phyloP scores from a whole-genome alignment of 2,797 vertebrate species.

The Lacerta bilineata region DNA sequence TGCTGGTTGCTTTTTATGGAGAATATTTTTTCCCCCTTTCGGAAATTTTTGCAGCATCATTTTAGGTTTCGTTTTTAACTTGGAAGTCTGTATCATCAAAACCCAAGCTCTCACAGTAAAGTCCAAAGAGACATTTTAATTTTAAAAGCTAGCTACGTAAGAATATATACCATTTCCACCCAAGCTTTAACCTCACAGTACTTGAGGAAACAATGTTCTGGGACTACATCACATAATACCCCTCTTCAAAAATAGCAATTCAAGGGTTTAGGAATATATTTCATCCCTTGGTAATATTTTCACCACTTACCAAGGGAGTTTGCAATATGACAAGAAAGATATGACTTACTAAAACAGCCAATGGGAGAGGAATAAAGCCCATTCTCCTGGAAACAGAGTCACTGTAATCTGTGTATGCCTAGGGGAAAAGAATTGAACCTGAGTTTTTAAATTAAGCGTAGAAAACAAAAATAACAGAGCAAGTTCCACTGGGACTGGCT shows the following conservation, averaged over 20 bases:
- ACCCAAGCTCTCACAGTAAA: background rate
- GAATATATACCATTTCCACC: background rate
- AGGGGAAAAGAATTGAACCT: constrained; percentile 34
- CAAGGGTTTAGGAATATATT: constrained; percentile 8
- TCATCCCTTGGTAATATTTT: background rate
- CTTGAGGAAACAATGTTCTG: background rate
- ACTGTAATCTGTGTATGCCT: constrained; percentile 98
- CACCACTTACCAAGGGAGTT: background rate
- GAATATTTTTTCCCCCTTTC: too few relatives aligned
- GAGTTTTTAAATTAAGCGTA: constrained; percentile 11
- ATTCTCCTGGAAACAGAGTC: constrained; percentile 97
- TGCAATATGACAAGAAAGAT: background rate
- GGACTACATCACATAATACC: background rate
- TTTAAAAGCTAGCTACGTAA: background rate
- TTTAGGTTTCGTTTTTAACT: too few relatives aligned
- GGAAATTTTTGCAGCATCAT: too few relatives aligned
- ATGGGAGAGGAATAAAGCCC: constrained; percentile 97
- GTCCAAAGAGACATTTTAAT: background rate
- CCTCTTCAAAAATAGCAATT: background rate
- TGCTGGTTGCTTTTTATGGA: too few relatives aligned
- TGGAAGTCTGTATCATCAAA: background rate
- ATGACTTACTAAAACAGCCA: constrained; percentile 94
- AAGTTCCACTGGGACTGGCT: constrained; percentile 30
- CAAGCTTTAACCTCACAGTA: background rate
- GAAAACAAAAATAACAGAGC: constrained; percentile 26